Evolutionary conservation across 2,113 vertebrate genomes (phyloP).

Genomic region (Cygnus buccinator): DNA sequence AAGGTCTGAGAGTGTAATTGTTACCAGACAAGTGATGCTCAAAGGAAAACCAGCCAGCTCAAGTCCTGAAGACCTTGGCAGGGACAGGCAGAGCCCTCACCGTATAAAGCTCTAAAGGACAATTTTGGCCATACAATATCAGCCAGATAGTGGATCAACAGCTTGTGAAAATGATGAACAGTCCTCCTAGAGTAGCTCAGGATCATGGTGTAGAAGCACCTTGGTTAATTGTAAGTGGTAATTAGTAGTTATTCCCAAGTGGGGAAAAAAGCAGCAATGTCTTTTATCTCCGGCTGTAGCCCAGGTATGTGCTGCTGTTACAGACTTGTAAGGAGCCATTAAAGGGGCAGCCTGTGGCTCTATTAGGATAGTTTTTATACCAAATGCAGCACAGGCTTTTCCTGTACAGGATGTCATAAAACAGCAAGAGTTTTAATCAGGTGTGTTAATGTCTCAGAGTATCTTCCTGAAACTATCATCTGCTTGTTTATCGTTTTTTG

Average conservation of each 20-base stretch:
- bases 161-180: not conserved
- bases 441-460: not conserved
- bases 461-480: conserved; percentile 22
- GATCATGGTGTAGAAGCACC: not conserved
- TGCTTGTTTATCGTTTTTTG: not conserved
- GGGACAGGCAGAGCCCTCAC: not conserved
- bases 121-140: not conserved
- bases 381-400: conserved; percentile 5
- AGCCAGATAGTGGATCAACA: not conserved
- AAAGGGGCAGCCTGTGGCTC: not conserved
- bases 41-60: not conserved
- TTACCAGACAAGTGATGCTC: not conserved
- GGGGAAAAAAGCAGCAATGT: accelerated
- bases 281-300: conserved; percentile 8
- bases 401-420: conserved; percentile 18
- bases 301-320: not conserved
- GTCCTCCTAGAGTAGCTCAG: not conserved
- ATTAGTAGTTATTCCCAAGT: not conserved
- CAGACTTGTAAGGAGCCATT: not conserved
- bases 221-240: not conserved
- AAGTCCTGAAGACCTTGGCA: not conserved
- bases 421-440: conserved; percentile 3
- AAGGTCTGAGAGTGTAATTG: not conserved
- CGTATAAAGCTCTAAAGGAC: not conserved
- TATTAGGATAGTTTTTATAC: not conserved